Conservation (phyloP, 1,140 invertebrate species). For the Lepidurus apus region DNA sequence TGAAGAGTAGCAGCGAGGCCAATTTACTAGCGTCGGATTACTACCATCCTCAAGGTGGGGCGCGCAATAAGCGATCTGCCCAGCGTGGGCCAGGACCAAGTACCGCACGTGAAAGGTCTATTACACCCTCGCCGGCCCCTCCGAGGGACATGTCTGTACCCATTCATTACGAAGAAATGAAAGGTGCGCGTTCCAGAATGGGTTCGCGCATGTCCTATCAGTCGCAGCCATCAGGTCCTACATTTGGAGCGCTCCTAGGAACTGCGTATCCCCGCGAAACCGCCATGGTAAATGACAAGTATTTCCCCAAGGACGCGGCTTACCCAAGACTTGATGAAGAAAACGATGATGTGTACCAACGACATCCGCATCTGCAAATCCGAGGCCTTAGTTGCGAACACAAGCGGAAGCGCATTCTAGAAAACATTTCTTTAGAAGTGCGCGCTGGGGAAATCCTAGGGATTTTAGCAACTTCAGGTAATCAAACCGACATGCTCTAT, state of each 20-base stretch:
- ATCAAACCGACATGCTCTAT: conserved; percentile 35
- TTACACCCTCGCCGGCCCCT: background rate
- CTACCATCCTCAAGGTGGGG: background rate
- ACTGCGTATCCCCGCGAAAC: conserved; percentile 33
- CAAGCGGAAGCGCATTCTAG: conserved; percentile 49
- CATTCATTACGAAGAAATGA: background rate
- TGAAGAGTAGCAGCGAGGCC: conserved; percentile 56
- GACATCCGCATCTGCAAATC: conserved; percentile 60
- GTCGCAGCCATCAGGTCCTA: conserved; percentile 23
- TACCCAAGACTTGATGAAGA: conserved; percentile 31
- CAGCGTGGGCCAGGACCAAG: background rate
- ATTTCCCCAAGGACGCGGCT: conserved; percentile 40
- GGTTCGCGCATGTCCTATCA: conserved; percentile 33
- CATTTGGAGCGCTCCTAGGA: conserved; percentile 5
- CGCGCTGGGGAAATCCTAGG: conserved; percentile 83
- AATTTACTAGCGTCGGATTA: conserved; percentile 59
- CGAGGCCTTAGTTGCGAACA: conserved; percentile 49
- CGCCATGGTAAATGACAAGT: conserved; percentile 42
- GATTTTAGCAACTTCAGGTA: conserved; percentile 70
- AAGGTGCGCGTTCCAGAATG: conserved; percentile 25
- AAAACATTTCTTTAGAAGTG: conserved; percentile 72
- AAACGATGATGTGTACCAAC: conserved; percentile 33
- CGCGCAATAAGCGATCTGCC: background rate
- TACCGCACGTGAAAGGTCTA: background rate
- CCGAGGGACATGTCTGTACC: background rate